Conservation (phyloP, 2,888 invertebrate species). For the Chymomyza caudatula region DNA sequence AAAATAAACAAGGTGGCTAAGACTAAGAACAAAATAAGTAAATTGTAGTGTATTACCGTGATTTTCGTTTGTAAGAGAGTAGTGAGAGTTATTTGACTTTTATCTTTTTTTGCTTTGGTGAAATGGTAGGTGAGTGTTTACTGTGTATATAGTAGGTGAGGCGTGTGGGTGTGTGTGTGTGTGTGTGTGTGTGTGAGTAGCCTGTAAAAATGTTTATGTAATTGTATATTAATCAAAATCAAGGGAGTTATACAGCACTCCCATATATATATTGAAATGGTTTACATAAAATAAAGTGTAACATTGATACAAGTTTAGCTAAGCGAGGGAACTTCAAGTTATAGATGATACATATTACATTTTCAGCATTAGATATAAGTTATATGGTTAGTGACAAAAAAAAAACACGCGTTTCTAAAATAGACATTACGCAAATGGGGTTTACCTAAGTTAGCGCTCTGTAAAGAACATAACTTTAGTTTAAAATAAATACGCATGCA, state of each 20-base stretch:
- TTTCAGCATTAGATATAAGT: neutral
- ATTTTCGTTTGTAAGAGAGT: neutral
- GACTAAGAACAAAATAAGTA: neutral
- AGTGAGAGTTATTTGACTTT: constrained; percentile 9
- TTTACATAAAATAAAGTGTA: constrained; percentile 5
- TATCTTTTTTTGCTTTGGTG: constrained; percentile 37
- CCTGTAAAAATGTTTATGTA: constrained; percentile 45
- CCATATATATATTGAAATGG: neutral
- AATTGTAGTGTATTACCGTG: constrained; percentile 1
- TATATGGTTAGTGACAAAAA: constrained; percentile 6
- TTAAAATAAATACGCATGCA: constrained; percentile 58
- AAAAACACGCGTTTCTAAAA: neutral
- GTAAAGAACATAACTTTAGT: neutral
- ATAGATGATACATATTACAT: neutral
- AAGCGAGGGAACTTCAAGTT: neutral
- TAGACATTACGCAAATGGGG: neutral
- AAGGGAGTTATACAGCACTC: constrained; percentile 7
- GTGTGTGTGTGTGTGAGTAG: constrained; percentile 39
- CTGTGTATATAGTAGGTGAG: constrained; percentile 14
- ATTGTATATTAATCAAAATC: constrained; percentile 44
- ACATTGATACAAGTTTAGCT: constrained; percentile 7
- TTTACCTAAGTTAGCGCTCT: neutral
- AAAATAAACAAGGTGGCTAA: constrained; percentile 13
- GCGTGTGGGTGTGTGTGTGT: constrained; percentile 15
- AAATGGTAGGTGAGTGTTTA: constrained; percentile 21